Evolutionary conservation across 2,888 invertebrate species (phyloP), one percentile per base, ranked within the genome.

Genomic region (Labia minor): DNA sequence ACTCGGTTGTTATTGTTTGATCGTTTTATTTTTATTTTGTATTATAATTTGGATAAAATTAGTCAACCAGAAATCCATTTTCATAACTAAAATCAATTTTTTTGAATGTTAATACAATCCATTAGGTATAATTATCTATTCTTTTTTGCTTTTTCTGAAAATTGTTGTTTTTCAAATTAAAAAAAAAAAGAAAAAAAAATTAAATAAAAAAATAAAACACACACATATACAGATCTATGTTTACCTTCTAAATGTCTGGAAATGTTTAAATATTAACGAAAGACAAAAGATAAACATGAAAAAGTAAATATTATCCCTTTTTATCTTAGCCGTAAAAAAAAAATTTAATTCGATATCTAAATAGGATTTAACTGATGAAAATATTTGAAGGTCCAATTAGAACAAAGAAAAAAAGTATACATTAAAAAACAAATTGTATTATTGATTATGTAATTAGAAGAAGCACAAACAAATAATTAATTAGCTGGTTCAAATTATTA

Each of bases 221-320:
- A 33, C 6, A 33, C 6, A 33, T 8, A 33, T 8, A 8, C 11
- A 33, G 6, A 33, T 33, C 6, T 8, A 33, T 49, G 49, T 49
- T 49, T 49, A 16, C 16, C 49, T 49, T 49, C 49, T 49, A 49
- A 49, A 26, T 26, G 26, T 26, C 26, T 26, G 26, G 26, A 49
- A 49, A 10, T 49, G 49, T 49, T 49, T 49, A 49, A 49, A 49
- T n/a, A 49, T 49, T n/a, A 49, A 49, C 49, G 49, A 49, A 49
- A 49, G 49, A 49, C 49, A 49, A 49, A 49, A 49, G 49, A 16
- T 16, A 49, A 49, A 49, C 49, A 49, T n/a, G 49, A 14, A 49
- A 49, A 49, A 49, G 49, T 49, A 49, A 49, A 49, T 49, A 49
- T 4, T 14, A 49, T 49, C 49, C 14, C 49, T 11, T 49, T 49